Evolutionary conservation across 2,113 vertebrate species (phyloP), one percentile per base, ranked within the genome.

Genomic region (Sigmodon hispidus): DNA sequence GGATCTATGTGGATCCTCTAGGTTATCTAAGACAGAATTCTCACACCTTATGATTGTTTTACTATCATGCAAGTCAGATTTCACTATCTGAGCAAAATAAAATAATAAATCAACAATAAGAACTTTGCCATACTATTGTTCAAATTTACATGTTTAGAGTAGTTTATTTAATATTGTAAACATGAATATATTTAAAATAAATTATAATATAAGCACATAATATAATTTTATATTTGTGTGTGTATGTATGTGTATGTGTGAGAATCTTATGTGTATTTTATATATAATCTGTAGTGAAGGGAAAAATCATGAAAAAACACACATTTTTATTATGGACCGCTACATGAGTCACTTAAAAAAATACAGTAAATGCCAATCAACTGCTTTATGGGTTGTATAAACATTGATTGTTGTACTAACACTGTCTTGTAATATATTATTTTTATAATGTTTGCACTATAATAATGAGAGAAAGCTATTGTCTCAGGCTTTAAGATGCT

Each of bases 111-210:
- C 19, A 17, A 61, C 76, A 48, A 2, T 29, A 87, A 67, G 70
- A 72, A 84, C 7, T 22, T 76, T 81, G 17, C 8, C 45, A 89
- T 26, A 1, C 36, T 87, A 88, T 48, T 59, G 10, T n/a, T 1
- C n/a, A 61, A 43, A 0, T 90, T 96, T 80, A 67, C 43, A 59
- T 96, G 83, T 96, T 97, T 98, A 93, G 98, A 98, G 89, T 69
- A 95, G 98, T 97, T 86, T 97, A 96, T 86, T 97, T 97, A 97
- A 96, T 89, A 65, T 90, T 96, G 97, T 97, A 97, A 36, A 97
- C 91, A 65, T 84, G 67, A 98, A 95, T 73, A 45, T 59, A 31
- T 81, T 86, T 94, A 29, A 83, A 91, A 81, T 57, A 31, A 0
- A 93, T 84, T 84, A 87, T 36, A 77, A 50, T 24, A 48, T 11